phyloP scores from a whole-genome alignment of 2,113 vertebrate species.

The Desmodus rotundus region DNA sequence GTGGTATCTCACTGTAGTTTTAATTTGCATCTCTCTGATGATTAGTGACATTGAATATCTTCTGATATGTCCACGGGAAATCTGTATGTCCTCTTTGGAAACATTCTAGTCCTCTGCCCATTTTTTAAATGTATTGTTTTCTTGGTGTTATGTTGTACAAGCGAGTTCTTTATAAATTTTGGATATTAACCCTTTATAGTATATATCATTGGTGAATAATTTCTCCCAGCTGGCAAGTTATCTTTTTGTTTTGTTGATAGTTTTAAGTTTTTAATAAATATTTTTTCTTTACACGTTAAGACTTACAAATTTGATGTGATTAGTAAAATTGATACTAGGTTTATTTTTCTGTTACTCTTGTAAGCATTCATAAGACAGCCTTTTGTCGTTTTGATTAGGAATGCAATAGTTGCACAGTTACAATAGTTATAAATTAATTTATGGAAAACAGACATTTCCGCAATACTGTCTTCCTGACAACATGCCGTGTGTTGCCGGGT shows the following conservation, averaged over 20 bases:
- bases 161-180: background rate
- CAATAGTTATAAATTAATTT: background rate
- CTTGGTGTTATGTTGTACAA: too few species aligned
- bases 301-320: background rate
- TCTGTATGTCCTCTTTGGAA: background rate
- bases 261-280: background rate
- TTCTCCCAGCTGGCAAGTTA: background rate
- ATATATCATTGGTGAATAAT: background rate
- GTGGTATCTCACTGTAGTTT: background rate
- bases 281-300: background rate
- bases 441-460: background rate
- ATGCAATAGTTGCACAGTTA: background rate
- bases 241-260: background rate
- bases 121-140: background rate
- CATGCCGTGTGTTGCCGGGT: background rate
- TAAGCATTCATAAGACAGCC: background rate
- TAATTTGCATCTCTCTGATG: background rate
- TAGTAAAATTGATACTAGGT: background rate
- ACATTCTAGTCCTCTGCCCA: background rate
- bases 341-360: background rate
- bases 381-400: background rate
- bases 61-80: background rate
- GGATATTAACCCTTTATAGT: background rate
- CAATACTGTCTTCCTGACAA: background rate
- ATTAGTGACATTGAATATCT: background rate